These are phyloP conservation scores for Charadrius vociferus DNA, from an alignment of 2,113 vertebrate species.

Conservation along the genomic window DNA sequence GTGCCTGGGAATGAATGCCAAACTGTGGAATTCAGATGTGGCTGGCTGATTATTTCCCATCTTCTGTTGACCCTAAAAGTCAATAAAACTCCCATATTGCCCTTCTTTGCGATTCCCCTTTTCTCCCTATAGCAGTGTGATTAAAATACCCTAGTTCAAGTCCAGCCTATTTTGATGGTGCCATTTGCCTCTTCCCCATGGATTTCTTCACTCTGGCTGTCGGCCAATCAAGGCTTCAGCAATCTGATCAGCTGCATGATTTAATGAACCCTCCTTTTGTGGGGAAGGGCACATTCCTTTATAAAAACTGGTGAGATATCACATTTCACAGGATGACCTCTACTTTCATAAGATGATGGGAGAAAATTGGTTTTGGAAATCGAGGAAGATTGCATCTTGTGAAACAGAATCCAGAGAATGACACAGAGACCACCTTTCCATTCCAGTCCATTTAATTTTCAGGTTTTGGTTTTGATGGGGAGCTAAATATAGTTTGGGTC, in stretches of 20 bases:
- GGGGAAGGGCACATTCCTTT: constrained; percentile 61
- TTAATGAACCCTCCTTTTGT: constrained; percentile 67
- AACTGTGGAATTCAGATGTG: background rate
- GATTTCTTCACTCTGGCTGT: constrained; percentile 50
- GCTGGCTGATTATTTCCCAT: background rate
- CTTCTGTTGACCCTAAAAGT: background rate
- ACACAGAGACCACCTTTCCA: constrained; percentile 64
- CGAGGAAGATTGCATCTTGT: constrained; percentile 69
- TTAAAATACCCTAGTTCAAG: background rate
- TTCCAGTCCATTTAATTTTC: constrained; percentile 63
- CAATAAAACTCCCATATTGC: background rate
- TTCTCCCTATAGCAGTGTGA: background rate
- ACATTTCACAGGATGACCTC: constrained; percentile 70
- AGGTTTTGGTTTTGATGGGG: constrained; percentile 39
- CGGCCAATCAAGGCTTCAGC: constrained; percentile 55
- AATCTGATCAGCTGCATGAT: constrained; percentile 64
- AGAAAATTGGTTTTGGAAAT: constrained; percentile 79
- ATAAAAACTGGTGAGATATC: constrained; percentile 67
- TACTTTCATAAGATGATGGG: constrained; percentile 70
- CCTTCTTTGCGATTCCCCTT: background rate
- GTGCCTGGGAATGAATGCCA: background rate
- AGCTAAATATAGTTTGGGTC: constrained; percentile 49
- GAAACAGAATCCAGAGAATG: constrained; percentile 58
- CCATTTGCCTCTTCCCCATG: constrained; percentile 25
- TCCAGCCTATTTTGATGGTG: constrained; percentile 12